phyloP scores from a whole-genome alignment of 2,113 vertebrate genomes.

The Megaptera novaeangliae region DNA sequence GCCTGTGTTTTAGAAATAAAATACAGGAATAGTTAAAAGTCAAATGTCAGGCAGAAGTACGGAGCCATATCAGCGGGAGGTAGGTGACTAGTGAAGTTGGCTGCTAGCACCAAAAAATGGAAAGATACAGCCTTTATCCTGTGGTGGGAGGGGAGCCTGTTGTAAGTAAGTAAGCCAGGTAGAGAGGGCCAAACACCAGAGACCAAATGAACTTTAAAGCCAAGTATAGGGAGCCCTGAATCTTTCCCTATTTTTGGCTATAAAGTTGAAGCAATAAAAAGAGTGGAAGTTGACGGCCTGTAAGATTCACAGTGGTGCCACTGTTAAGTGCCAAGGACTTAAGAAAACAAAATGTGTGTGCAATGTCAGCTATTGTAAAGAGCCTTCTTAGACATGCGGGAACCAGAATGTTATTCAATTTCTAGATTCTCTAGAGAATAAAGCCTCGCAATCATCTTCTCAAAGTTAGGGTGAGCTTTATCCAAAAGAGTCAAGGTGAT shows the following conservation, averaged over 20 bases:
- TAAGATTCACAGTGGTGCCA: fast-evolving
- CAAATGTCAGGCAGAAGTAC: not conserved
- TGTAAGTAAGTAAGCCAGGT: fast-evolving
- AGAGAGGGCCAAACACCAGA: not conserved
- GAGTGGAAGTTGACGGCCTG: not conserved
- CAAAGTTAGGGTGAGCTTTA: not conserved
- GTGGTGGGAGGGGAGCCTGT: not conserved
- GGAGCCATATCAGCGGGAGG: fast-evolving
- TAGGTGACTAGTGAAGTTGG: not conserved
- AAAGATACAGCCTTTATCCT: not conserved
- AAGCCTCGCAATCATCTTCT: not conserved
- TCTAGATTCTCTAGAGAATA: not conserved
- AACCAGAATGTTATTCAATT: not conserved
- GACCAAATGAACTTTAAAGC: not conserved
- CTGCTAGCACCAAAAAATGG: not conserved
- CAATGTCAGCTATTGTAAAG: not conserved
- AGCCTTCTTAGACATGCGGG: not conserved
- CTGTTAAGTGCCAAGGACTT: fast-evolving
- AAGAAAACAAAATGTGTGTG: not conserved
- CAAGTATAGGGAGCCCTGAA: not conserved
- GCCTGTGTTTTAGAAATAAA: not conserved
- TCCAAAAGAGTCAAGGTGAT: slow-evolving; percentile 19
- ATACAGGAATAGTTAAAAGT: not conserved
- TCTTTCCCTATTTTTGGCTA: not conserved
- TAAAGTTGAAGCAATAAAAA: not conserved